Evolutionary conservation across 1,140 invertebrate species (phyloP).

Genomic region (Tribolium madens): DNA sequence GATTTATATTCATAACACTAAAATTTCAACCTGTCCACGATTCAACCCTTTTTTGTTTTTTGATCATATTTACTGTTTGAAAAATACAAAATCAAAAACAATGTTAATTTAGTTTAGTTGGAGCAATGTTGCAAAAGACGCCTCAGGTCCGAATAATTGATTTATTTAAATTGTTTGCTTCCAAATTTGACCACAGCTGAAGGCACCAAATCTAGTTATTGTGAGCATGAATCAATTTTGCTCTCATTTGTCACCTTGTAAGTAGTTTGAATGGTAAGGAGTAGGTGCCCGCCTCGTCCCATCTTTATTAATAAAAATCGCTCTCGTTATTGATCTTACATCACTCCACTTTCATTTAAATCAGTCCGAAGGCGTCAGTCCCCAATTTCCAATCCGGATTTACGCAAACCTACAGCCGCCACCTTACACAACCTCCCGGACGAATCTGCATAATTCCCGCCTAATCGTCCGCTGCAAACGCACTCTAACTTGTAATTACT

Average conservation of each 20-base stretch:
- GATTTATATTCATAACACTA: no score
- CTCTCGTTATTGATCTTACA: background rate
- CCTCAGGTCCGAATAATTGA: no score
- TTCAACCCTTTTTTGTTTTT: no score
- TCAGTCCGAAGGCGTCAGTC: background rate
- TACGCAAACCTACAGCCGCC: background rate
- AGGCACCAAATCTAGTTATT: background rate
- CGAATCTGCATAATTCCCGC: background rate
- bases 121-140: no score
- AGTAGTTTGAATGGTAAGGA: background rate
- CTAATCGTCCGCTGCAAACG: background rate
- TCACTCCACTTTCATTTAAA: conserved; percentile 5
- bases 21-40: no score
- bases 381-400: background rate
- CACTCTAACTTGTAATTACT: conserved; percentile 1
- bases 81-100: no score
- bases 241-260: background rate
- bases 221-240: background rate
- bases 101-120: no score
- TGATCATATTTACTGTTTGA: no score
- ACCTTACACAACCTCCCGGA: background rate
- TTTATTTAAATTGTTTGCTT: no score
- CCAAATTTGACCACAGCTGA: no score
- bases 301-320: conserved; percentile 22
- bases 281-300: background rate